Conservation (phyloP, 2,113 vertebrate genomes). For the Oenanthe melanoleuca region DNA sequence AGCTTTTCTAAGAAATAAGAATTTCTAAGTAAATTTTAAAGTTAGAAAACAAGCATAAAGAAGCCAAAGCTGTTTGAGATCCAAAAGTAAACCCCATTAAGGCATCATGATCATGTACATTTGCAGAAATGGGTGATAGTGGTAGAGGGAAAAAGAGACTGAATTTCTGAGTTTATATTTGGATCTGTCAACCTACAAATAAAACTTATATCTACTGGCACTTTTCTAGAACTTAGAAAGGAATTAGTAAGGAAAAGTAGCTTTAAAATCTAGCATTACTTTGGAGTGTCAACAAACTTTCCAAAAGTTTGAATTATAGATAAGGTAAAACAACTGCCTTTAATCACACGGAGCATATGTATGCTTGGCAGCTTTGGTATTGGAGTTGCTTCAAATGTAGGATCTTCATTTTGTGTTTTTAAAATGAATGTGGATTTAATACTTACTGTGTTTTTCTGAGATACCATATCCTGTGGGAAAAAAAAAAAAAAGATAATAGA, state of each 20-base stretch:
- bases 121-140: background rate
- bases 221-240: background rate
- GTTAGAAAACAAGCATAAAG: background rate
- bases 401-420: background rate
- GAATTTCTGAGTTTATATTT: background rate
- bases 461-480: conserved; percentile 86
- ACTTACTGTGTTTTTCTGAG: conserved; percentile 96
- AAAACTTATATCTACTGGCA: background rate
- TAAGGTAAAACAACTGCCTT: background rate
- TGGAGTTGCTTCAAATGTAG: background rate
- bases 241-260: background rate
- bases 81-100: background rate
- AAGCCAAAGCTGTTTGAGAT: background rate
- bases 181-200: background rate
- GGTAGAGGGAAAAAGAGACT: background rate
- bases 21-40: background rate
- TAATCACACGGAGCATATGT: background rate
- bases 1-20: background rate
- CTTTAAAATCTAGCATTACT: background rate
- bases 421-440: conserved; percentile 47
- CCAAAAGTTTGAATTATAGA: background rate
- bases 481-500: background rate
- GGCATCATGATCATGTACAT: background rate
- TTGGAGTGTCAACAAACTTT: background rate
- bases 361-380: background rate